These are phyloP conservation scores for Cherax destructor DNA, from an alignment of 1,140 invertebrate genomes.

Conservation along the genomic window DNA sequence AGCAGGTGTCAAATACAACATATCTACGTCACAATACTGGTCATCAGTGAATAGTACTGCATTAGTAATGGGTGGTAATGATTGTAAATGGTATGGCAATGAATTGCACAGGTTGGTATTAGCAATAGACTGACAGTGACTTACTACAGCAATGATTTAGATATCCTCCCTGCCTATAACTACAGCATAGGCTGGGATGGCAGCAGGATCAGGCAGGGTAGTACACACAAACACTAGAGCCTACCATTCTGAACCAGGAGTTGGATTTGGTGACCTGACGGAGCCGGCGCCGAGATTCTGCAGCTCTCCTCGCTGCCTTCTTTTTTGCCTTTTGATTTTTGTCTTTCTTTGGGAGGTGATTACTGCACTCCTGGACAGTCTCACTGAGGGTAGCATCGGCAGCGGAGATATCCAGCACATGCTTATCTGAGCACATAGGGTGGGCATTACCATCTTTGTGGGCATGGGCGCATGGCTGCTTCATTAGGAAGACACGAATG, in stretches of 20 bases:
- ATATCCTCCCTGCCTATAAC: no score
- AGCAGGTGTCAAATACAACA: no score
- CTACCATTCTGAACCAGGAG: conserved; percentile 37
- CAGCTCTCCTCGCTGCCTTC: background rate
- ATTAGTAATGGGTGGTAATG: no score
- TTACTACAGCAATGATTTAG: no score
- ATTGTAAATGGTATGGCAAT: no score
- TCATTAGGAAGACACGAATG: conserved; percentile 31
- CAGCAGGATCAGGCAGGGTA: background rate
- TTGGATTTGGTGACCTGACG: background rate
- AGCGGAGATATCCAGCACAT: background rate
- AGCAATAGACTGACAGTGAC: no score
- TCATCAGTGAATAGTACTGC: no score
- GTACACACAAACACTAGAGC: background rate
- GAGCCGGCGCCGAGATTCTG: background rate
- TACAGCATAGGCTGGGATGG: no score
- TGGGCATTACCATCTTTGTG: background rate
- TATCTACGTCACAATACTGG: no score
- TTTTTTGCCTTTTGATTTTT: background rate
- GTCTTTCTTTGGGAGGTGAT: background rate
- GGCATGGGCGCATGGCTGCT: conserved; percentile 24
- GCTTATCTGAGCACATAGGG: conserved; percentile 13
- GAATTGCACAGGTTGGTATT: no score
- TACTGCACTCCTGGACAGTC: no score
- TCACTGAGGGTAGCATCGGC: background rate